Conservation (phyloP, 2,888 invertebrate genomes). For the Uropetala carovei region DNA sequence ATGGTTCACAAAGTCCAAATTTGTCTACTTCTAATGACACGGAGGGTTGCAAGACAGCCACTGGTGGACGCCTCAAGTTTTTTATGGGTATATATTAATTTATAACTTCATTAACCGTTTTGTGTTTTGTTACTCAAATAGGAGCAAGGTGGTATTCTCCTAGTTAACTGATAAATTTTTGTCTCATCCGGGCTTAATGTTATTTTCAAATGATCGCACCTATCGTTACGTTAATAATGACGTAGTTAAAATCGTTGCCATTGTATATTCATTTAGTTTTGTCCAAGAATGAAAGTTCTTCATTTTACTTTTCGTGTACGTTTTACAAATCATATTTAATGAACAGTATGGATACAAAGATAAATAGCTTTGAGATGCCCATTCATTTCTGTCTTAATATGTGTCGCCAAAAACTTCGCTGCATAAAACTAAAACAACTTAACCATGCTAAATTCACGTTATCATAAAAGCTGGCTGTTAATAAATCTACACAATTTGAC, state of each 20-base stretch:
- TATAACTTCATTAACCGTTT: conserved; percentile 55
- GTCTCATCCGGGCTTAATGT: not conserved
- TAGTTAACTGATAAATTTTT: not conserved
- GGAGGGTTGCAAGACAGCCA: conserved; percentile 67
- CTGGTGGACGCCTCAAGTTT: conserved; percentile 87
- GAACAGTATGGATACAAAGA: not conserved
- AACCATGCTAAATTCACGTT: not conserved
- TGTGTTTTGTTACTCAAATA: conserved; percentile 20
- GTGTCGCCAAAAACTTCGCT: not conserved
- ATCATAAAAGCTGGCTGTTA: not conserved
- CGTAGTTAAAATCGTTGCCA: conserved; percentile 29
- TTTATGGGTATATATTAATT: conserved; percentile 81
- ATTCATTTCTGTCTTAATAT: not conserved
- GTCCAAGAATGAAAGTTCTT: not conserved
- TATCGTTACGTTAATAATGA: not conserved
- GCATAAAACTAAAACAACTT: not conserved
- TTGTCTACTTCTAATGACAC: conserved; percentile 67
- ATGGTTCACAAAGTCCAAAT: conserved; percentile 69
- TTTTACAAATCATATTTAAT: not conserved
- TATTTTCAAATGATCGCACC: not conserved
- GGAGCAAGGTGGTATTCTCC: not conserved
- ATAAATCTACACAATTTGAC: not conserved
- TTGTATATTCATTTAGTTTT: not conserved
- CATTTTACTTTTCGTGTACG: not conserved
- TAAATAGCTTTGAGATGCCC: not conserved